phyloP scores from a whole-genome alignment of 2,113 vertebrate species.

The Dipodomys spectabilis region DNA sequence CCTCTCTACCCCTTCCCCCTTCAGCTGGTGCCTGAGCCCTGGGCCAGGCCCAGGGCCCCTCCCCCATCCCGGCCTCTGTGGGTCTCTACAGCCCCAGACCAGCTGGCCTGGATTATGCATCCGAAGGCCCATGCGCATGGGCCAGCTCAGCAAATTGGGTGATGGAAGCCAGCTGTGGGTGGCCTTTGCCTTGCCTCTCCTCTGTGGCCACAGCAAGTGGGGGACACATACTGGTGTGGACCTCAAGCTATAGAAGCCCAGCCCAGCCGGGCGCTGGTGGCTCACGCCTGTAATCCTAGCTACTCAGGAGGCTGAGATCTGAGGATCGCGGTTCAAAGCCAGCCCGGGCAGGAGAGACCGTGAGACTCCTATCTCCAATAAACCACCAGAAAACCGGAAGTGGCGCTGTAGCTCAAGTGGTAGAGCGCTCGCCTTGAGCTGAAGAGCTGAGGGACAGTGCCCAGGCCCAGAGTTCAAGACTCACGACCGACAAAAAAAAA shows the following conservation, averaged over 20 bases:
- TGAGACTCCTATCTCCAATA: too few relatives aligned
- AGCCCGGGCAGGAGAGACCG: too few relatives aligned
- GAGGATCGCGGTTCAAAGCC: too few relatives aligned
- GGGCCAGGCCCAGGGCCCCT: not conserved
- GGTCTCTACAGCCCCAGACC: constrained; percentile 6
- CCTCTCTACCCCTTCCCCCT: not conserved
- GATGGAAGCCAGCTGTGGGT: constrained; percentile 61
- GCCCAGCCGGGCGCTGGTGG: too few relatives aligned
- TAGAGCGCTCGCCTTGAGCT: too few relatives aligned
- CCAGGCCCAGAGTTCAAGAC: too few relatives aligned
- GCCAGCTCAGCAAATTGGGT: constrained; percentile 4
- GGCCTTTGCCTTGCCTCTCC: not conserved
- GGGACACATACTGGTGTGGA: not conserved
- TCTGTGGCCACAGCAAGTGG: not conserved
- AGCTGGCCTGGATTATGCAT: constrained; percentile 50
- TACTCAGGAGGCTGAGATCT: too few relatives aligned
- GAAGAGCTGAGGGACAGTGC: too few relatives aligned
- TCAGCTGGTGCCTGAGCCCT: not conserved
- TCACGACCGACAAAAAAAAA: too few relatives aligned
- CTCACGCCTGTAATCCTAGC: too few relatives aligned
- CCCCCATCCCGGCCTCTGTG: not conserved
- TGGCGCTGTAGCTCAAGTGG: too few relatives aligned
- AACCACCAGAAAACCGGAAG: too few relatives aligned
- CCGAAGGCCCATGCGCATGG: not conserved
- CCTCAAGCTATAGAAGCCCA: not conserved